Evolutionary conservation across 2,888 invertebrate genomes (phyloP).

Genomic region (Galerucella calmariensis): DNA sequence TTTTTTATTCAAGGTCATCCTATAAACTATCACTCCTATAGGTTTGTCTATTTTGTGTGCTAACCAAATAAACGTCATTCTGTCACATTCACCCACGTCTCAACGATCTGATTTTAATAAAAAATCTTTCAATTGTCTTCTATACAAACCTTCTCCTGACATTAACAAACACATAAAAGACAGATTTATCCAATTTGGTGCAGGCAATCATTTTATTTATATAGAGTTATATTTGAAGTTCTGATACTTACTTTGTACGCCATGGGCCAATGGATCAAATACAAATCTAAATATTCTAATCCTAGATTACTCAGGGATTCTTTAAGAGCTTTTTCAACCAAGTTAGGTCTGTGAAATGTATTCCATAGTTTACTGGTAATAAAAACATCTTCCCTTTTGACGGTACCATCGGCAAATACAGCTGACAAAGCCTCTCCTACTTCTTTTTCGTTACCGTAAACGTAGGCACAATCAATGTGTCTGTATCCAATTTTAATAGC

Average conservation of each 20-base stretch:
- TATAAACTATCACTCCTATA: too few relatives aligned
- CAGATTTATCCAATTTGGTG: too few relatives aligned
- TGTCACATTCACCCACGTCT: too few relatives aligned
- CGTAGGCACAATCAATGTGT: slow-evolving; percentile 79
- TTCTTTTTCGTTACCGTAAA: slow-evolving; percentile 78
- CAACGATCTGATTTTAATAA: too few relatives aligned
- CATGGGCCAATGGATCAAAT: slow-evolving; percentile 93
- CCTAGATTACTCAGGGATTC: slow-evolving; percentile 78
- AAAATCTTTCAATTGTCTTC: too few relatives aligned
- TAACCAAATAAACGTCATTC: too few relatives aligned
- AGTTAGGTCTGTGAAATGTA: slow-evolving; percentile 83
- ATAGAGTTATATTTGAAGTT: too few relatives aligned
- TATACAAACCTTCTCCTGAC: too few relatives aligned
- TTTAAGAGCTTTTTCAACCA: slow-evolving; percentile 78
- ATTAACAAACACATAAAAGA: too few relatives aligned
- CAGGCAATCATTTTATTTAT: too few relatives aligned
- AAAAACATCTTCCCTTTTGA: slow-evolving; percentile 77
- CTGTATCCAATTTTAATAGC: slow-evolving; percentile 83
- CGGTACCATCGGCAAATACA: slow-evolving; percentile 74
- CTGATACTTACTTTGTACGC: slow-evolving; percentile 74
- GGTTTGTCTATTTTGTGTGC: too few relatives aligned
- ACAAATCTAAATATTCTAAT: slow-evolving; percentile 85
- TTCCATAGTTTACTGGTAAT: slow-evolving; percentile 80
- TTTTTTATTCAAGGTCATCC: too few relatives aligned
- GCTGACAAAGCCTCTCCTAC: slow-evolving; percentile 73